Conservation (phyloP, 2,888 invertebrate species). For the Lordiphosa fenestrarum region DNA sequence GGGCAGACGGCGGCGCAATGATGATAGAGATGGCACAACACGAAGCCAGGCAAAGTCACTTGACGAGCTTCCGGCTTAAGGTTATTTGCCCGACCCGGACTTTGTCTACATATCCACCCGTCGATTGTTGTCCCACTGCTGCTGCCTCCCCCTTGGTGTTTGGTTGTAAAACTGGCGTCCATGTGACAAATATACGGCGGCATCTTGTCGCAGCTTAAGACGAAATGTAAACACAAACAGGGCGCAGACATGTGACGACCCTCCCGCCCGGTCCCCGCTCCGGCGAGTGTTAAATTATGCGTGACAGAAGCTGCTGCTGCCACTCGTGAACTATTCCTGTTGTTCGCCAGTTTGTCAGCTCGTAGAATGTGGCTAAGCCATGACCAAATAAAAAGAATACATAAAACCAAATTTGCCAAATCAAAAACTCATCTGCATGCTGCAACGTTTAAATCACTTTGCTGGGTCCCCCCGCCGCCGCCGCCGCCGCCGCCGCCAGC, state of each 20-base stretch:
- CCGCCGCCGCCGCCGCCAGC: constrained; percentile 8
- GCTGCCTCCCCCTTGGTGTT: constrained; percentile 14
- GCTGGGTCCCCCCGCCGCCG: constrained; percentile 1
- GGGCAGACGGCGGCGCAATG: constrained; percentile 44
- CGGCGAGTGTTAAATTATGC: constrained; percentile 58
- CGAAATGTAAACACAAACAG: constrained; percentile 66
- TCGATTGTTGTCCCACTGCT: constrained; percentile 49
- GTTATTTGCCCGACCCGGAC: constrained; percentile 54
- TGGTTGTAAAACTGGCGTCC: constrained; percentile 52
- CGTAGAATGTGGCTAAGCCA: constrained; percentile 54
- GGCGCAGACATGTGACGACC: constrained; percentile 15
- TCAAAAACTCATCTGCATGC: constrained; percentile 58
- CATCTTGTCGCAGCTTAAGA: constrained; percentile 56
- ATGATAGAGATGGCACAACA: constrained; percentile 19
- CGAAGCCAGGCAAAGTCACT: constrained; percentile 56
- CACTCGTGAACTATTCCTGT: constrained; percentile 24
- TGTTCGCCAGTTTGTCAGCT: constrained; percentile 57
- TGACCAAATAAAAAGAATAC: constrained; percentile 12
- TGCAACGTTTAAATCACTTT: constrained; percentile 65
- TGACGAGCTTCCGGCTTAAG: constrained; percentile 70
- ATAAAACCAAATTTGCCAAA: constrained; percentile 32
- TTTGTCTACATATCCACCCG: constrained; percentile 41
- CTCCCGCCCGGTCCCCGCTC: neutral
- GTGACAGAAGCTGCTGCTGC: constrained; percentile 38
- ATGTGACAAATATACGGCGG: constrained; percentile 69